A percentile compares a stretch with the other conserved stretches of the same genome.
These are phyloP conservation scores for Myotis davidii DNA, from an alignment of 2,113 vertebrate species.

Conservation along the genomic window DNA sequence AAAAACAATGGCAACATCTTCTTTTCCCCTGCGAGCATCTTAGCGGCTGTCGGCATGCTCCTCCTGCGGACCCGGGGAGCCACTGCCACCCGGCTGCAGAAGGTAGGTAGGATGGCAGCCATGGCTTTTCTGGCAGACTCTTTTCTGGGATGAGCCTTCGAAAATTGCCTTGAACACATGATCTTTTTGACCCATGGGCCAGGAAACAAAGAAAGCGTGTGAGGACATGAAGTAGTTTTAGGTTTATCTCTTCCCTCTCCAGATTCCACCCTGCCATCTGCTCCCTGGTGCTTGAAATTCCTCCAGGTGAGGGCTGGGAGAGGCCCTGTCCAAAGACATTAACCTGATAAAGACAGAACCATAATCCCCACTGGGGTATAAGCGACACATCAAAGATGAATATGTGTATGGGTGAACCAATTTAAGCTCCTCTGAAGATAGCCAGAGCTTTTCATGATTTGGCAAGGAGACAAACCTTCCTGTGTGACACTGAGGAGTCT, in stretches of 20 bases:
- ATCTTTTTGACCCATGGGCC: neutral
- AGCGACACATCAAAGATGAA: neutral
- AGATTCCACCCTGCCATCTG: neutral
- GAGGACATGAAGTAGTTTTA: neutral
- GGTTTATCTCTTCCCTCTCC: neutral
- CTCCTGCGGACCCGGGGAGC: neutral
- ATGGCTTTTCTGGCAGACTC: neutral
- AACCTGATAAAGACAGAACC: neutral
- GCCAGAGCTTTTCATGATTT: neutral
- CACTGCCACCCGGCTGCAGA: conserved; percentile 34
- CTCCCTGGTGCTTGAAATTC: neutral
- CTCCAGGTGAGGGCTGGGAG: neutral
- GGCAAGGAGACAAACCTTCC: neutral
- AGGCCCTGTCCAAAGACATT: neutral
- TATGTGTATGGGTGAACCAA: rapidly evolving
- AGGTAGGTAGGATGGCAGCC: conserved; percentile 63
- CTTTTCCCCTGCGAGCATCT: conserved; percentile 76
- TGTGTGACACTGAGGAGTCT: neutral
- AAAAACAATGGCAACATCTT: conserved; percentile 65
- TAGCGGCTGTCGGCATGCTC: conserved; percentile 75
- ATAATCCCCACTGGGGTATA: neutral
- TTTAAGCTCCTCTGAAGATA: neutral
- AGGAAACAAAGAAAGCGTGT: neutral
- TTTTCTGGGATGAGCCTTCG: neutral
- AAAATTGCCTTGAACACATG: neutral